Conservation (phyloP, 2,113 vertebrate species). For the Aepyceros melampus region DNA sequence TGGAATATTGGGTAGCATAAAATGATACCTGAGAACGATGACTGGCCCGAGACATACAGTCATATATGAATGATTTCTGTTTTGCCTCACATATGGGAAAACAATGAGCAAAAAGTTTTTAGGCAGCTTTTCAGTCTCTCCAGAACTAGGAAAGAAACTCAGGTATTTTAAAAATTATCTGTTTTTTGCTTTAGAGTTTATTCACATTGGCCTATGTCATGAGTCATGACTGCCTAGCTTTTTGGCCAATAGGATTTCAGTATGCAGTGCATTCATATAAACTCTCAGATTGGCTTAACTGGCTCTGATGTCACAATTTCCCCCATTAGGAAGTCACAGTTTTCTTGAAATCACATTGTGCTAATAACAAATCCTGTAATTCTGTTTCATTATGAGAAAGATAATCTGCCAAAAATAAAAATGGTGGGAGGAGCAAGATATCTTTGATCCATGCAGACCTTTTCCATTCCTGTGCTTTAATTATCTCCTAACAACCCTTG, state of each 20-base stretch:
- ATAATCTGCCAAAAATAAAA: conserved; percentile 42
- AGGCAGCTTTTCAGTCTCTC: neutral
- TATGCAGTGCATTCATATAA: conserved; percentile 13
- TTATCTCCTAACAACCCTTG: neutral
- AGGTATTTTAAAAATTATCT: neutral
- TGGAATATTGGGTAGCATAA: neutral
- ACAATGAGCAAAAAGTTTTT: neutral
- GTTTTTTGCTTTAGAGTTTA: neutral
- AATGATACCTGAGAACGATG: neutral
- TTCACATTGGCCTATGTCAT: neutral
- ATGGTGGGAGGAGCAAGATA: conserved; percentile 5
- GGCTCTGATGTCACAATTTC: conserved; percentile 57
- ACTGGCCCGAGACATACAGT: neutral
- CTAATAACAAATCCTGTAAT: conserved; percentile 15
- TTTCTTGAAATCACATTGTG: conserved; percentile 56
- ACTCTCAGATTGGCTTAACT: conserved; percentile 41
- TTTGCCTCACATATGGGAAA: neutral
- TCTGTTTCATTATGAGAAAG: conserved; percentile 53
- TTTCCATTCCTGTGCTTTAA: conserved; percentile 2
- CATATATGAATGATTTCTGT: neutral
- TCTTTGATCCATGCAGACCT: conserved; percentile 3
- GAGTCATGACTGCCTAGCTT: neutral
- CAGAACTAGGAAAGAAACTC: neutral
- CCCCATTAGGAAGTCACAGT: conserved; percentile 48
- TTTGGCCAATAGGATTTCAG: conserved; percentile 55